These are phyloP conservation scores for Platyrinchus mystaceus DNA, from an alignment of 2,797 vertebrate genomes.

Conservation along the genomic window DNA sequence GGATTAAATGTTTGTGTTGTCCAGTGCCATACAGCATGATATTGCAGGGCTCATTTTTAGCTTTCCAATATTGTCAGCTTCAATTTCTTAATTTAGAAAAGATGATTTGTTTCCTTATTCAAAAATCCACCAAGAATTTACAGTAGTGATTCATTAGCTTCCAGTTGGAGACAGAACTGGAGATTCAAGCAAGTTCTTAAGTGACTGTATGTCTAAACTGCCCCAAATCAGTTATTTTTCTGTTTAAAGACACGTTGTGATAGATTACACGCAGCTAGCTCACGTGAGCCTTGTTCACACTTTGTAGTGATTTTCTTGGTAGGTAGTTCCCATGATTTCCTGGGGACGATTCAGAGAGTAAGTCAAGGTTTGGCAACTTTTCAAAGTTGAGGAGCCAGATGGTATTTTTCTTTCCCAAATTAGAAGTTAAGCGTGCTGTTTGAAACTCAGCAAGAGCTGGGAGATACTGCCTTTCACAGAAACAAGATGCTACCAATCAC, in stretches of 20 bases:
- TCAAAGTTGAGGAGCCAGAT: constrained; percentile 69
- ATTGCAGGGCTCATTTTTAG: not conserved
- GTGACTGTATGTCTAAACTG: not conserved
- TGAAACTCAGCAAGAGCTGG: constrained; percentile 62
- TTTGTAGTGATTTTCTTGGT: constrained; percentile 52
- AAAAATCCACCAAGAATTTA: not conserved
- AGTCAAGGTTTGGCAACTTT: constrained; percentile 67
- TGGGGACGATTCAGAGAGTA: constrained; percentile 54
- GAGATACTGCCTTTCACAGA: constrained; percentile 58
- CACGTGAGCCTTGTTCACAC: constrained; percentile 45
- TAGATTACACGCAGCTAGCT: constrained; percentile 26
- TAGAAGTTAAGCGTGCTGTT: constrained; percentile 65
- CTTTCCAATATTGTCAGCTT: constrained; percentile 3
- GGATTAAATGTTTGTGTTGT: constrained; percentile 9
- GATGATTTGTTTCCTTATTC: not conserved
- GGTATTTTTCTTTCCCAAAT: constrained; percentile 71
- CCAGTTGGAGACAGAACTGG: not conserved
- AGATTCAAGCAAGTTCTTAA: not conserved
- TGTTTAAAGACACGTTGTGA: not conserved
- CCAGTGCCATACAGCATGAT: not conserved
- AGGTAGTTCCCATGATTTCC: constrained; percentile 63
- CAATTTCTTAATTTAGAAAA: constrained; percentile 38
- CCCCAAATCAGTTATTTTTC: not conserved
- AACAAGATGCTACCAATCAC: constrained; percentile 59
- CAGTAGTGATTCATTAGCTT: not conserved